A percentile compares a stretch with the other conserved stretches of the same genome.
These are phyloP conservation scores for Apolygus lucorum DNA, from an alignment of 1,140 invertebrate genomes.

Conservation along the genomic window DNA sequence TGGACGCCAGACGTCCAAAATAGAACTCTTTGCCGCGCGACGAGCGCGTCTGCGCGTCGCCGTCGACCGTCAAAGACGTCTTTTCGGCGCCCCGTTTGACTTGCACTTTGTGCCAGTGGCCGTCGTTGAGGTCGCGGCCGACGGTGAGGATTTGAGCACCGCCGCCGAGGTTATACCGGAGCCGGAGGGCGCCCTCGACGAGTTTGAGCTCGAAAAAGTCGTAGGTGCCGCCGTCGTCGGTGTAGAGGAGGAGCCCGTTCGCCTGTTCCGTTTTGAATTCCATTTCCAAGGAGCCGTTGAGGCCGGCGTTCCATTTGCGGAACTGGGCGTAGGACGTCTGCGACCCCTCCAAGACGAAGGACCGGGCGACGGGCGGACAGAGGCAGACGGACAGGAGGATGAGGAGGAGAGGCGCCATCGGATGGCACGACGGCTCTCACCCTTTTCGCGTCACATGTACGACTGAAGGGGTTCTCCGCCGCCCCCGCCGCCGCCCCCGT, in stretches of 20 bases:
- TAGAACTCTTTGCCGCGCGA: conserved; percentile 75
- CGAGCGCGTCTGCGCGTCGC: conserved; percentile 58
- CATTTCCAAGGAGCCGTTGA: conserved; percentile 79
- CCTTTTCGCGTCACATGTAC: conserved; percentile 14
- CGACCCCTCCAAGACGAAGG: conserved; percentile 72
- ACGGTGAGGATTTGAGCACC: conserved; percentile 80
- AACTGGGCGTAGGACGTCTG: conserved; percentile 82
- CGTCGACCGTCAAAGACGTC: conserved; percentile 73
- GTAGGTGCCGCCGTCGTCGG: conserved; percentile 85
- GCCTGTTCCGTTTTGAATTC: conserved; percentile 87
- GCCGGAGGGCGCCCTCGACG: conserved; percentile 76
- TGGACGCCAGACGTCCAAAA: conserved; percentile 72
- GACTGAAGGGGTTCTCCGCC: no score
- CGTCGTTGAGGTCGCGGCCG: conserved; percentile 75
- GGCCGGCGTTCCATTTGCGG: conserved; percentile 75
- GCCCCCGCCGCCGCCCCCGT: no score
- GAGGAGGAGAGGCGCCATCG: conserved; percentile 12
- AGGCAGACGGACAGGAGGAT: not conserved
- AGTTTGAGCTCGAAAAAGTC: conserved; percentile 94
- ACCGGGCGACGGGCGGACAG: conserved; percentile 32
- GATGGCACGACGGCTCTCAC: not conserved
- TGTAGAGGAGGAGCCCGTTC: conserved; percentile 81
- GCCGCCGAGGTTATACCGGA: conserved; percentile 78
- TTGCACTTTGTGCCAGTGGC: conserved; percentile 82
- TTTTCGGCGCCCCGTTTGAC: conserved; percentile 63